phyloP scores from a whole-genome alignment of 2,797 vertebrate genomes.

The Epinephelus coioides region DNA sequence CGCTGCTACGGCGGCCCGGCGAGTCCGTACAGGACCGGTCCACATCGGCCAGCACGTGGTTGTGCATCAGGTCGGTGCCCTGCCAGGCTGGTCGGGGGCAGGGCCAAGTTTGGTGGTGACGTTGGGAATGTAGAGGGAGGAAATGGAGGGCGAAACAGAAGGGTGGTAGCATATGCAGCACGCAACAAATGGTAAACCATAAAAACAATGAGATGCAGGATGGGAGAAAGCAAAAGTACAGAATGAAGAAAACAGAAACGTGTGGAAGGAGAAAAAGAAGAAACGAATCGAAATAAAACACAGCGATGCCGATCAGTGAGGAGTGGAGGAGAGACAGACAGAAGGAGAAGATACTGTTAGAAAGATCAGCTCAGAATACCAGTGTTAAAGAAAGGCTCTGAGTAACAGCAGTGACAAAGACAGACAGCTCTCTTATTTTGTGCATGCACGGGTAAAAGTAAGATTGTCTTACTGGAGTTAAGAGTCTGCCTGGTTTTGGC shows the following conservation, averaged over 20 bases:
- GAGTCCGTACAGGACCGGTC: constrained; percentile 96
- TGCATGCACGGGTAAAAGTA: constrained; percentile 4
- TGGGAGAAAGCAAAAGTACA: constrained; percentile 85
- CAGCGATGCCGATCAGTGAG: constrained; percentile 62
- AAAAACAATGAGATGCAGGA: constrained; percentile 83
- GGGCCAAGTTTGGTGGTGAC: constrained; percentile 29
- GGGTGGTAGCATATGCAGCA: constrained; percentile 50
- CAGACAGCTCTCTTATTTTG: constrained; percentile 10
- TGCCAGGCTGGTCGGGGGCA: constrained; percentile 95
- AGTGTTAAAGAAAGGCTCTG: constrained; percentile 66
- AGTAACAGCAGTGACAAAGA: constrained; percentile 43
- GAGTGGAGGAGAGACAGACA: constrained; percentile 80
- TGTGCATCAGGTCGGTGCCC: constrained; percentile 99
- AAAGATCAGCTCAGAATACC: constrained; percentile 72
- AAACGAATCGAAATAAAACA: constrained; percentile 44
- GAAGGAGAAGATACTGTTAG: constrained; percentile 82
- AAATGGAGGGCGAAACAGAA: constrained; percentile 32
- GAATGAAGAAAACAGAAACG: constrained; percentile 77
- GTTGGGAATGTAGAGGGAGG: constrained; percentile 35
- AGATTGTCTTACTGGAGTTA: constrained; percentile 95
- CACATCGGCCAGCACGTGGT: constrained; percentile 98
- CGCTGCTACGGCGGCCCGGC: constrained; percentile 96
- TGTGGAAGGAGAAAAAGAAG: constrained; percentile 34
- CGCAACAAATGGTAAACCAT: constrained; percentile 87
- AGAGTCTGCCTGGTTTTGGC: constrained; percentile 98